Evolutionary conservation across 2,797 vertebrate genomes (phyloP).

Genomic region (Rhinella marina): DNA sequence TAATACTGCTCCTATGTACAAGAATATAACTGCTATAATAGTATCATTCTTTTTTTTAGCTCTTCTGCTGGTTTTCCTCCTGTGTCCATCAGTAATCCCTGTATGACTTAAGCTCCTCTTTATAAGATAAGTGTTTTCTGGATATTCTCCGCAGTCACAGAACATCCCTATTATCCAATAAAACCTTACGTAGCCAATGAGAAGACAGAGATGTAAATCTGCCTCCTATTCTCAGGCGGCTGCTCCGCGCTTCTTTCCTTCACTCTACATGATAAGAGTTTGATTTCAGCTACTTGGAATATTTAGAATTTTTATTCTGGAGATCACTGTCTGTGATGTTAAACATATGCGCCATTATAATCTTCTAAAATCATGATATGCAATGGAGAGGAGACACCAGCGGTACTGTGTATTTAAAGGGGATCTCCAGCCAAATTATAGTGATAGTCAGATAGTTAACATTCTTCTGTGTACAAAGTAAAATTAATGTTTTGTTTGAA

Average conservation of each 20-base stretch:
- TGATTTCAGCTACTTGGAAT: conserved; percentile 3
- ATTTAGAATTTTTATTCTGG: neutral
- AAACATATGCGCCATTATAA: neutral
- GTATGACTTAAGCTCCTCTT: neutral
- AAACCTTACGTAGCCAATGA: neutral
- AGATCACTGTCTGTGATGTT: neutral
- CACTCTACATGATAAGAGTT: neutral
- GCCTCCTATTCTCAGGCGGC: neutral
- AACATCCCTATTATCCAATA: neutral
- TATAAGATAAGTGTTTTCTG: neutral
- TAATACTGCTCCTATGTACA: no score
- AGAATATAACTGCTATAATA: no score
- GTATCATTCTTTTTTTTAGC: no score
- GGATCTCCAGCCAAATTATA: neutral
- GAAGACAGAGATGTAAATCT: neutral
- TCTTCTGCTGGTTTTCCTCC: no score
- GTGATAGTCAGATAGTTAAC: neutral
- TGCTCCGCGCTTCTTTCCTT: neutral
- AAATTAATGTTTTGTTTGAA: no score
- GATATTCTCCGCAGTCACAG: neutral
- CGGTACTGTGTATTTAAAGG: neutral
- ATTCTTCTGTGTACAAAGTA: neutral
- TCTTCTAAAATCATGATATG: neutral
- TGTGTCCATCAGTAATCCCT: neutral
- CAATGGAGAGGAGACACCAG: neutral